Conservation (phyloP, 2,113 vertebrate genomes). For the Ictidomys tridecemlineatus region DNA sequence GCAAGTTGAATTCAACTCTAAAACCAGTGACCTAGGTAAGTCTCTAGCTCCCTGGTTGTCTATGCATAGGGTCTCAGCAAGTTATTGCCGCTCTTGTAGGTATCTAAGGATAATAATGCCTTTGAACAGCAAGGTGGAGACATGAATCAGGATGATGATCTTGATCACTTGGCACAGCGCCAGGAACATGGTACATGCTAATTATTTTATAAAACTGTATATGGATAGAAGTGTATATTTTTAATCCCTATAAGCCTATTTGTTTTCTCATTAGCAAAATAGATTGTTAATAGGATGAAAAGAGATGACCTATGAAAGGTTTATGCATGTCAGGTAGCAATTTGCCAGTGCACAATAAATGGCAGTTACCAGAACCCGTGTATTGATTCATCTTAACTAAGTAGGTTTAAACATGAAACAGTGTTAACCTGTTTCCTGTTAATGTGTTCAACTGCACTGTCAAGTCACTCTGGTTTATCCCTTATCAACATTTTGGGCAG, state of each 20-base stretch:
- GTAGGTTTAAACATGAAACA: neutral
- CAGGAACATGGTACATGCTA: neutral
- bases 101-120: neutral
- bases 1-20: neutral
- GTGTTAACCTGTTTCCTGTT: neutral
- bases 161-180: neutral
- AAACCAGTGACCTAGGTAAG: neutral
- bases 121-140: neutral
- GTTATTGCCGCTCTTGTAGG: neutral
- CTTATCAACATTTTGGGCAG: neutral
- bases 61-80: neutral
- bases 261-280: neutral
- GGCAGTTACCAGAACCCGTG: neutral
- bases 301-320: neutral
- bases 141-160: neutral
- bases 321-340: neutral
- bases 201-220: neutral
- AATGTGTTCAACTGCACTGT: neutral
- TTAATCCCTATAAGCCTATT: neutral
- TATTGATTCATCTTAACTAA: neutral
- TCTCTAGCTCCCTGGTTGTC: neutral
- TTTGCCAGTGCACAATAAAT: neutral
- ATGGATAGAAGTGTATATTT: neutral
- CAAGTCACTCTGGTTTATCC: neutral
- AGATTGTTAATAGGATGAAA: neutral